Conservation (phyloP, 2,797 vertebrate genomes). For the Lepilemur ruficaudatus region DNA sequence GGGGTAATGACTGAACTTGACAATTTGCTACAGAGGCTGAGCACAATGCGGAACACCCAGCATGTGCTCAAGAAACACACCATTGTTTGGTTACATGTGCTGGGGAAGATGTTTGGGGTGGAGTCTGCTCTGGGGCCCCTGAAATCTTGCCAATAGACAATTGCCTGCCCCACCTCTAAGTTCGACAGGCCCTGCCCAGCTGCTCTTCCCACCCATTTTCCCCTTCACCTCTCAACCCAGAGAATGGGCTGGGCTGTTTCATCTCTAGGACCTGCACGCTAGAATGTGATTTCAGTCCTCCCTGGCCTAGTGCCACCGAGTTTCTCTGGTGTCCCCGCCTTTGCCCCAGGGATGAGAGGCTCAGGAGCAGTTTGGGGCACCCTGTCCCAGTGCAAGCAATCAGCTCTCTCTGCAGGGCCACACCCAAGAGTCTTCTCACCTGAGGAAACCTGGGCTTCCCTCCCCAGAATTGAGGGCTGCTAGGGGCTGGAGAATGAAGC, state of each 20-base stretch:
- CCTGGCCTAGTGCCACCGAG: slow-evolving; percentile 19
- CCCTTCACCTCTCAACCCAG: slow-evolving; percentile 33
- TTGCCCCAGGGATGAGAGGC: slow-evolving; percentile 25
- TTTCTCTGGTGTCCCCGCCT: slow-evolving; percentile 43
- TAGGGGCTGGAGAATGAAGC: neutral
- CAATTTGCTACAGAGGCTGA: slow-evolving; percentile 17
- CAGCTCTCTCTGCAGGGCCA: slow-evolving; percentile 28
- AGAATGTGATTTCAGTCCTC: slow-evolving; percentile 36
- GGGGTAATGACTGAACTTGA: neutral
- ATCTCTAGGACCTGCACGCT: neutral
- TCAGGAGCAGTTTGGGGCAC: slow-evolving; percentile 41
- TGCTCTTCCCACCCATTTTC: slow-evolving; percentile 31
- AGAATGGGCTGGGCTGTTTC: slow-evolving; percentile 31
- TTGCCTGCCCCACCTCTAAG: neutral
- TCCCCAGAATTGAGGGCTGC: neutral
- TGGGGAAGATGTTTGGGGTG: neutral
- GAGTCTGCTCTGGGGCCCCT: slow-evolving; percentile 3
- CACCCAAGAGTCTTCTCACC: slow-evolving; percentile 1
- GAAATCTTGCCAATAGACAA: slow-evolving; percentile 51
- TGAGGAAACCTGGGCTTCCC: slow-evolving; percentile 1
- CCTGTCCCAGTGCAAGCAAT: slow-evolving; percentile 46
- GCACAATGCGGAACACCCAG: neutral
- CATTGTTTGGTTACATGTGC: slow-evolving; percentile 28
- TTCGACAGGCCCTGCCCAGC: neutral
- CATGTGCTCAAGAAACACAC: slow-evolving; percentile 26